Evolutionary conservation across 2,113 vertebrate genomes (phyloP).

Genomic region (Corynorhinus townsendii): DNA sequence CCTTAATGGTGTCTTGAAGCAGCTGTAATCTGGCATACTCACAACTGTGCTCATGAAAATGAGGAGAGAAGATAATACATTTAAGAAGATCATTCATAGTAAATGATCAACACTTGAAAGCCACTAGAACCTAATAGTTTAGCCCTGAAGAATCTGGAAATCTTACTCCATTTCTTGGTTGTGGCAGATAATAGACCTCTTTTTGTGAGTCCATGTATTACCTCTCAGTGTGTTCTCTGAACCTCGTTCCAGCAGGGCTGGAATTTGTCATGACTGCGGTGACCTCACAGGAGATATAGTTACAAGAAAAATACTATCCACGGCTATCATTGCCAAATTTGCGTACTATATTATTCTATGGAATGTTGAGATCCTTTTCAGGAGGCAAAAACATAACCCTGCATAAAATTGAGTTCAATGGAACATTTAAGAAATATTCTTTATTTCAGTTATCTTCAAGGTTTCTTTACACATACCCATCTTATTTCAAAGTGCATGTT

Average conservation of each 20-base stretch:
- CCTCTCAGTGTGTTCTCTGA: slow-evolving; percentile 22
- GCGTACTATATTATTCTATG: slow-evolving; percentile 23
- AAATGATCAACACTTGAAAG: not conserved
- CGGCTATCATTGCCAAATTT: not conserved
- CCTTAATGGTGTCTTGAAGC: not conserved
- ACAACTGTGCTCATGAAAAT: not conserved
- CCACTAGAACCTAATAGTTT: not conserved
- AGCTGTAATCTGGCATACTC: not conserved
- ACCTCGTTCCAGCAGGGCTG: not conserved
- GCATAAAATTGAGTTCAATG: slow-evolving; percentile 6
- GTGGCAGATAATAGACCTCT: slow-evolving; percentile 28
- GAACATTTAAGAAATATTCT: not conserved
- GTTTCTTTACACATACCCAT: not conserved
- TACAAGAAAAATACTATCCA: slow-evolving; percentile 38
- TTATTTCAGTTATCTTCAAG: slow-evolving; percentile 10
- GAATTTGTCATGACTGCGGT: slow-evolving; percentile 41
- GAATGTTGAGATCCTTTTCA: not conserved
- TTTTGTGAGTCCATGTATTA: not conserved
- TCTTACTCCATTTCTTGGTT: not conserved
- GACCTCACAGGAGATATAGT: slow-evolving; percentile 41
- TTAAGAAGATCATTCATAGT: not conserved
- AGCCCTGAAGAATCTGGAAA: slow-evolving; percentile 11
- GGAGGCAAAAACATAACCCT: slow-evolving; percentile 20
- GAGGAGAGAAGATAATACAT: not conserved
- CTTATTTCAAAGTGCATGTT: not conserved